Conservation (phyloP, 2,797 vertebrate genomes). For the Pangasius larnaudii region DNA sequence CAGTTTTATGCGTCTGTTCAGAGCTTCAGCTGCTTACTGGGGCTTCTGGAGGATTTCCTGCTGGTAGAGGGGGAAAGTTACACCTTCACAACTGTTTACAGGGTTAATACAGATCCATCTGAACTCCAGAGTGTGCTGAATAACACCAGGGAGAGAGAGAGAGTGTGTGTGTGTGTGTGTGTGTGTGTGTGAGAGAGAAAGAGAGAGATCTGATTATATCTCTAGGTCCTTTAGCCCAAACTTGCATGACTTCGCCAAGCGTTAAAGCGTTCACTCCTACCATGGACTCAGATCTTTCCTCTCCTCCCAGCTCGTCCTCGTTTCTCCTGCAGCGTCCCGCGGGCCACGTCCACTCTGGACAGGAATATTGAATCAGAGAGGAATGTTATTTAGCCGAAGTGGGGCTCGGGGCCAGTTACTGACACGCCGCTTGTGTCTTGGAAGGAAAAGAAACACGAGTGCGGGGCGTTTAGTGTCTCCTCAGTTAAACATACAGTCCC, state of each 20-base stretch:
- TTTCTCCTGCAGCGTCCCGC: constrained; percentile 29
- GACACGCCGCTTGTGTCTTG: constrained; percentile 40
- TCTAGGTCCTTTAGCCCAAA: neutral
- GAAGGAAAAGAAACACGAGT: constrained; percentile 35
- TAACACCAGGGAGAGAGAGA: neutral
- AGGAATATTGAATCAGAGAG: constrained; percentile 45
- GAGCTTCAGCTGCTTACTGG: neutral
- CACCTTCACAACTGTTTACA: neutral
- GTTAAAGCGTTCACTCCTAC: neutral
- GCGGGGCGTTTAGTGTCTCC: constrained; percentile 27
- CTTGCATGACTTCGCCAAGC: neutral
- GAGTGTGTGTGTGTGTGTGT: constrained; percentile 4
- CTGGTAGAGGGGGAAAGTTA: neutral
- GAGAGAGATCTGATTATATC: constrained; percentile 3
- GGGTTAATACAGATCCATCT: neutral
- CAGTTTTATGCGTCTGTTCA: neutral
- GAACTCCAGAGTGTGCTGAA: neutral
- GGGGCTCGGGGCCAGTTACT: constrained; percentile 18
- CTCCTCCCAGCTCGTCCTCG: constrained; percentile 15
- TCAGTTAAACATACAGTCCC: constrained; percentile 26
- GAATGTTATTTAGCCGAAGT: constrained; percentile 59
- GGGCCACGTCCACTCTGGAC: constrained; percentile 40
- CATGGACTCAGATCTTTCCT: constrained; percentile 13
- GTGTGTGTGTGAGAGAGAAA: neutral
- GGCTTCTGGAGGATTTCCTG: neutral